Conservation (phyloP, 1,140 invertebrate genomes). For the Wiebesia pumilae region DNA sequence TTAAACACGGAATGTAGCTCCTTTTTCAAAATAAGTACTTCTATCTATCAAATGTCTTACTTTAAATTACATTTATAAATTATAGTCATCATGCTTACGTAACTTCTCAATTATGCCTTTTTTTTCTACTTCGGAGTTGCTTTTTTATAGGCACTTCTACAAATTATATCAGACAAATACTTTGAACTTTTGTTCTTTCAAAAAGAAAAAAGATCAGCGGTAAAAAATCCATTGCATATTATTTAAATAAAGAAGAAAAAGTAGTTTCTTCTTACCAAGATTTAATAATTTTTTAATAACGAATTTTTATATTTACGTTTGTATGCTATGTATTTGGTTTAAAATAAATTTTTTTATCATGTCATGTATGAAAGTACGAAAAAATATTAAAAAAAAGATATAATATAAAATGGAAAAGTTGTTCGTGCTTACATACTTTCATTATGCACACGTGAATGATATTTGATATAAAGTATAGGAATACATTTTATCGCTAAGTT, state of each 20-base stretch:
- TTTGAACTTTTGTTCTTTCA: background rate
- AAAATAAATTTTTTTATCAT: background rate
- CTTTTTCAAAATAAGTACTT: background rate
- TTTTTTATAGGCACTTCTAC: background rate
- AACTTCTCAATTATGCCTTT: background rate
- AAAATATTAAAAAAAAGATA: background rate
- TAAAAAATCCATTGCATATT: background rate
- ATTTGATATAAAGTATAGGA: background rate
- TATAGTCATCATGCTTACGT: background rate
- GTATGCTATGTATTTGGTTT: background rate
- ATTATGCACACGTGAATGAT: background rate
- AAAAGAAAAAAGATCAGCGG: background rate
- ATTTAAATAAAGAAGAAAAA: background rate
- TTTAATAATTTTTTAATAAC: background rate
- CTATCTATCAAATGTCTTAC: background rate
- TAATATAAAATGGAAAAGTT: background rate
- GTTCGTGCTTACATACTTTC: too few relatives aligned
- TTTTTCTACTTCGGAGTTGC: background rate
- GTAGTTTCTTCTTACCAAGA: background rate
- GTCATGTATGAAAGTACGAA: background rate
- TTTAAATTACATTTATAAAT: conserved; percentile 1
- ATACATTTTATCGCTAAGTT: background rate
- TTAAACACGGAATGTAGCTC: background rate
- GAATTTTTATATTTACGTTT: background rate
- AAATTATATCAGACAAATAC: background rate